Percentiles rank a stretch among this genome's conserved stretches.
These are phyloP conservation scores for Ips typographus DNA, from an alignment of 1,140 invertebrate genomes.

Conservation along the genomic window DNA sequence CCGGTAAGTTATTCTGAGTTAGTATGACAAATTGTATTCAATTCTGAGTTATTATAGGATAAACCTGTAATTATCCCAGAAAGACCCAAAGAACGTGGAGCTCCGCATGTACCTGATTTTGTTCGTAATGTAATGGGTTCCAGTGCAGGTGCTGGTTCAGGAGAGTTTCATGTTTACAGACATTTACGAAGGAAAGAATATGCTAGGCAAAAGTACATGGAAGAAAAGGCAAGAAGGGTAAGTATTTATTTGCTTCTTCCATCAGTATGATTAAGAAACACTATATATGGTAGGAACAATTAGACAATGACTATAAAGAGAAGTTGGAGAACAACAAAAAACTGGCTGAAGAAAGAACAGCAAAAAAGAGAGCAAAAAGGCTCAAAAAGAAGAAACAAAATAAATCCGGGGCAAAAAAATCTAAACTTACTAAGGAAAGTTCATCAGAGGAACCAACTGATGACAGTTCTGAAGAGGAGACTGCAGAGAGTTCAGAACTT, in stretches of 20 bases:
- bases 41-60: constrained; percentile 61
- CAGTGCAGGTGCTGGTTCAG: constrained; percentile 96
- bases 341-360: constrained; percentile 75
- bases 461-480: constrained; percentile 17
- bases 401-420: constrained; percentile 33
- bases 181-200: constrained; percentile 94
- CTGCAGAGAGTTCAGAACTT: constrained; percentile 4
- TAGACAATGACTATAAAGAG: constrained; percentile 78
- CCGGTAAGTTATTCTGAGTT: constrained; percentile 63
- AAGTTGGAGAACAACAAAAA: constrained; percentile 81
- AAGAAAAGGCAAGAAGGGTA: constrained; percentile 84
- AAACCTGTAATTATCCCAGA: constrained; percentile 88
- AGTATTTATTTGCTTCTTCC: constrained; percentile 15
- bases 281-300: constrained; percentile 62
- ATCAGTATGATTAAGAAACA: constrained; percentile 3
- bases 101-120: constrained; percentile 85
- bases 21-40: constrained; percentile 12
- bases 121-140: constrained; percentile 97
- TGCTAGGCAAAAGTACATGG: constrained; percentile 89
- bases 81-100: constrained; percentile 72
- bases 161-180: constrained; percentile 97
- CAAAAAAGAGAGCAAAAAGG: constrained; percentile 83
- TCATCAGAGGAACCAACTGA: constrained; percentile 21
- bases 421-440: constrained; percentile 16
- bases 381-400: constrained; percentile 71